These are phyloP conservation scores for Holothuria leucospilota DNA, from an alignment of 53 echinoderm and acorn worm species.

Conservation along the genomic window DNA sequence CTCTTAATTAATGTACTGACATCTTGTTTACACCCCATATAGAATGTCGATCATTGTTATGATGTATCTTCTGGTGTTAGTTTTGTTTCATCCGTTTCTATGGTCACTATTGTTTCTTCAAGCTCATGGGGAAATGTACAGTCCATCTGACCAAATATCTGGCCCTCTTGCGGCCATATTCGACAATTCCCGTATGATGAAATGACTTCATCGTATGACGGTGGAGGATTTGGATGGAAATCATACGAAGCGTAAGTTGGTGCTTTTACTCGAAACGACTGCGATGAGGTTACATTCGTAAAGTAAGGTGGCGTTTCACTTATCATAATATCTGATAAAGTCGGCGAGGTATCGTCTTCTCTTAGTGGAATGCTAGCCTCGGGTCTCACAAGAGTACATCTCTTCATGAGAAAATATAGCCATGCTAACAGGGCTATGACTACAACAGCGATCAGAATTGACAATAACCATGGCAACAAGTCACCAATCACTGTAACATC, in stretches of 20 bases:
- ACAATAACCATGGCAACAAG: slow-evolving; percentile 34
- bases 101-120: neutral
- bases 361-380: slow-evolving; percentile 31
- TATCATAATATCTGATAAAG: too few relatives aligned
- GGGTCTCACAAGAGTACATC: slow-evolving; percentile 2
- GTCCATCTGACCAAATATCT: neutral
- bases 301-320: too few relatives aligned
- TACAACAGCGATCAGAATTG: neutral
- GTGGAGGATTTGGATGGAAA: slow-evolving; percentile 34
- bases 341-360: neutral
- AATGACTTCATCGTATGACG: slow-evolving; percentile 37
- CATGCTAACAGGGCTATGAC: slow-evolving; percentile 22
- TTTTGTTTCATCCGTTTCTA: too few relatives aligned
- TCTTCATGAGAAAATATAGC: slow-evolving; percentile 23
- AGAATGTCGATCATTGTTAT: too few relatives aligned
- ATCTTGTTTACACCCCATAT: too few relatives aligned
- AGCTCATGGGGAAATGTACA: neutral
- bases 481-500: slow-evolving; percentile 21
- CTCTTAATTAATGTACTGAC: too few relatives aligned
- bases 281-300: neutral
- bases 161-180: slow-evolving; percentile 18
- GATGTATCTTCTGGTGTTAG: too few relatives aligned
- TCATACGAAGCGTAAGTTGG: slow-evolving; percentile 47
- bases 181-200: neutral
- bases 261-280: slow-evolving; percentile 45